These are phyloP conservation scores for Tarsius wallacei DNA, from an alignment of 2,797 vertebrate species.

Conservation along the genomic window DNA sequence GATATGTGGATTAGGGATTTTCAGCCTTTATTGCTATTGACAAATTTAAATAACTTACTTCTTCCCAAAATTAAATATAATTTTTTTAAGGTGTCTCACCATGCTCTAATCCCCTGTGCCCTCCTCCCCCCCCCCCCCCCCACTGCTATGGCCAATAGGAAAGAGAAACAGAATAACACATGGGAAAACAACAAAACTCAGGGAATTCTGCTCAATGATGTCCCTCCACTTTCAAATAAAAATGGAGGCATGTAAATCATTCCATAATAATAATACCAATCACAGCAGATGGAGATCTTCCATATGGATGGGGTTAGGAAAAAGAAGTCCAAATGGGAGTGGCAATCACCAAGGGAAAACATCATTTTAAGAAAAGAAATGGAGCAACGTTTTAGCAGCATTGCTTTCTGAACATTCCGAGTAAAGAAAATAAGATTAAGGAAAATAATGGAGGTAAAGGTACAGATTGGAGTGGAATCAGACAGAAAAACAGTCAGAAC, in stretches of 20 bases:
- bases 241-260: not conserved
- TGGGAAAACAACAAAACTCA: not conserved
- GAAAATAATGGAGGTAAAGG: not conserved
- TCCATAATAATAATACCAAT: not conserved
- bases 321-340: not conserved
- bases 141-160: not conserved
- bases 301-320: not conserved
- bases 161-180: not conserved
- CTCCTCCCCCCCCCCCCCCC: fast-evolving
- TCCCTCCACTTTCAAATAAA: not conserved
- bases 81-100: not conserved
- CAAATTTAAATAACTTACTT: not conserved
- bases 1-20: not conserved
- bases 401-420: not conserved
- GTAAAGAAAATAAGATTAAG: not conserved
- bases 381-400: not conserved
- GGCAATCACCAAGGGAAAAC: not conserved
- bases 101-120: too few species aligned
- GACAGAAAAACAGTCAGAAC: not conserved
- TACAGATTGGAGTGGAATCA: not conserved
- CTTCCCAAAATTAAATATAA: not conserved
- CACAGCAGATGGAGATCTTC: not conserved
- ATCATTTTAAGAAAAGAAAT: not conserved
- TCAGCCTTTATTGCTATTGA: not conserved
- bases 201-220: not conserved